These are phyloP conservation scores for Leptothorax acervorum DNA, from an alignment of 2,888 invertebrate species.

Conservation along the genomic window DNA sequence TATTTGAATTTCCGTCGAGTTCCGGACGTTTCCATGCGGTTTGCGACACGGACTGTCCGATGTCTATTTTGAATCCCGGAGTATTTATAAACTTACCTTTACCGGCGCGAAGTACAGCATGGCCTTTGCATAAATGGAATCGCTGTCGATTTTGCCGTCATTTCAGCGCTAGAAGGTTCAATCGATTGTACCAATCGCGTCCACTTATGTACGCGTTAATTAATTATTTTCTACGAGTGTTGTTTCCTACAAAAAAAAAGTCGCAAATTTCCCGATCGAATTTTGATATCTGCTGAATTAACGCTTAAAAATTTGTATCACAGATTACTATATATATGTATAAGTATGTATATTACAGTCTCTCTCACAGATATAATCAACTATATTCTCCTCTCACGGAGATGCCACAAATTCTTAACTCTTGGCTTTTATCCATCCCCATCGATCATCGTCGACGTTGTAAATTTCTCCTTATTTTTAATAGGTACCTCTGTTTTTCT, in stretches of 20 bases:
- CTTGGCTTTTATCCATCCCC: neutral
- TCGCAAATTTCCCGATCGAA: neutral
- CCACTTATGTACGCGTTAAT: neutral
- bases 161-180: neutral
- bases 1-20: slow-evolving; percentile 63
- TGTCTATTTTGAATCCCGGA: slow-evolving; percentile 71
- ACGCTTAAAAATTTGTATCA: neutral
- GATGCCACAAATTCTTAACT: neutral
- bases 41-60: slow-evolving; percentile 63
- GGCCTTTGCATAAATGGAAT: slow-evolving; percentile 67
- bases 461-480: slow-evolving; percentile 1
- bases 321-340: neutral
- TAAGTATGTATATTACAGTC: neutral
- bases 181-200: neutral
- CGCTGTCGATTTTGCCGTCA: slow-evolving; percentile 40
- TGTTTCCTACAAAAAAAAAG: neutral
- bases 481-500: neutral
- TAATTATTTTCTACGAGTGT: neutral
- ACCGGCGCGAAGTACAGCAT: slow-evolving; percentile 58
- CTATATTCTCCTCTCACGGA: neutral
- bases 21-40: slow-evolving; percentile 71
- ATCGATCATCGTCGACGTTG: neutral
- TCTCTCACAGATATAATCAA: neutral
- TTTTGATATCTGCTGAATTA: neutral
- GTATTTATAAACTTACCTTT: slow-evolving; percentile 77